Conservation (phyloP, 2,113 vertebrate species). For the Chaetorhynchus papuensis region DNA sequence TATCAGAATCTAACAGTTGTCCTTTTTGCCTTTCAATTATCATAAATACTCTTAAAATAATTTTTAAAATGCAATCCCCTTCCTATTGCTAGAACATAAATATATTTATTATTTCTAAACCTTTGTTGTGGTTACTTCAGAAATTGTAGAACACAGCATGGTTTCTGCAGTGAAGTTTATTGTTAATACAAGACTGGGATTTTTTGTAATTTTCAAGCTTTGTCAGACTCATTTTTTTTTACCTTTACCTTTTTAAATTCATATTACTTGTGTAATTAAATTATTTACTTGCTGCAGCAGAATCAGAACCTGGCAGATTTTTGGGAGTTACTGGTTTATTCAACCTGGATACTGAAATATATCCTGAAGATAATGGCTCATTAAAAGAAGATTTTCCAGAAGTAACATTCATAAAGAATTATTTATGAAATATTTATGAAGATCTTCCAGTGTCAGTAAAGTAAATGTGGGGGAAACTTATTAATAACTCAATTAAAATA, state of each 20-base stretch:
- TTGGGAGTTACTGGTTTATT: background rate
- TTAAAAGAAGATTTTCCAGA: background rate
- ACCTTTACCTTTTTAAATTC: fast-evolving
- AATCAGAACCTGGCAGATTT: background rate
- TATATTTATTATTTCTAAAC: background rate
- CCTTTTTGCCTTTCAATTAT: background rate
- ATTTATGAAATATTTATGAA: background rate
- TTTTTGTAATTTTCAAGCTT: background rate
- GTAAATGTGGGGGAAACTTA: background rate
- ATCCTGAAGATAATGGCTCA: background rate
- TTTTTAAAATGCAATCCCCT: background rate
- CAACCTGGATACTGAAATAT: background rate
- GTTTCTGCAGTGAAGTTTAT: background rate
- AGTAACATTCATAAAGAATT: background rate
- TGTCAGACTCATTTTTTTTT: background rate
- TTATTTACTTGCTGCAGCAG: background rate
- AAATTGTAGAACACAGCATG: background rate
- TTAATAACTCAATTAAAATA: background rate
- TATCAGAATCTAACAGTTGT: background rate
- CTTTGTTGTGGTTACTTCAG: background rate
- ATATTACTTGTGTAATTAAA: background rate
- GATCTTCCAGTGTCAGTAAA: background rate
- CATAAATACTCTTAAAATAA: background rate
- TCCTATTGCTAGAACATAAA: background rate
- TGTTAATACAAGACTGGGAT: background rate